A percentile compares a stretch with the other conserved stretches of the same genome.
Evolutionary conservation across 2,113 vertebrate genomes (phyloP).

Genomic region (Thymallus thymallus): DNA sequence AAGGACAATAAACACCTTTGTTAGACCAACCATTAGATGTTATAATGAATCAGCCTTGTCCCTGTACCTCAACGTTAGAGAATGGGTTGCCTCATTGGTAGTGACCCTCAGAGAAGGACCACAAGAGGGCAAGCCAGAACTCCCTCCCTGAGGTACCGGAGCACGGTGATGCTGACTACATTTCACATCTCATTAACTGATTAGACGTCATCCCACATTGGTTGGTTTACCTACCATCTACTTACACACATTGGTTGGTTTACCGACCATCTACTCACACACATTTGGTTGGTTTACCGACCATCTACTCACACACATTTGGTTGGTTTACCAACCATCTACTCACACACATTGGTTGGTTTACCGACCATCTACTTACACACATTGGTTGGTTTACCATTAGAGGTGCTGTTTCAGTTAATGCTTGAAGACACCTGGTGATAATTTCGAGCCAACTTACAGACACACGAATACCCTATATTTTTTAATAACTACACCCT

Average conservation of each 20-base stretch:
- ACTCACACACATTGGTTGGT: neutral
- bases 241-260: neutral
- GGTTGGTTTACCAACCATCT: neutral
- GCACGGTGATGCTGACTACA: neutral
- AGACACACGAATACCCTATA: too few relatives aligned
- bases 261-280: neutral
- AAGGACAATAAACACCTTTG: too few relatives aligned
- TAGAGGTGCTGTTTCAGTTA: too few relatives aligned
- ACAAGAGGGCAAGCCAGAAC: constrained; percentile 9
- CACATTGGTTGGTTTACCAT: neutral
- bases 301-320: neutral
- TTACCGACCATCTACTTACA: neutral
- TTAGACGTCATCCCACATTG: neutral
- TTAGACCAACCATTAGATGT: neutral
- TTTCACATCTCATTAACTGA: too few relatives aligned
- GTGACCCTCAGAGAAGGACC: constrained; percentile 2
- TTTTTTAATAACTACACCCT: too few relatives aligned
- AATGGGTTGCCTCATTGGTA: neutral
- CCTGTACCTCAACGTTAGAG: neutral
- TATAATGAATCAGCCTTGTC: too few relatives aligned
- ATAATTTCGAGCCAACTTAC: too few relatives aligned
- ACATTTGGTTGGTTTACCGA: neutral
- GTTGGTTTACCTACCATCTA: neutral
- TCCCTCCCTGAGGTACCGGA: neutral
- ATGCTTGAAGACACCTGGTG: too few relatives aligned